A percentile compares a stretch with the other conserved stretches of the same genome.
phyloP scores from a whole-genome alignment of 2,113 vertebrate species.

The Gobius niger region DNA sequence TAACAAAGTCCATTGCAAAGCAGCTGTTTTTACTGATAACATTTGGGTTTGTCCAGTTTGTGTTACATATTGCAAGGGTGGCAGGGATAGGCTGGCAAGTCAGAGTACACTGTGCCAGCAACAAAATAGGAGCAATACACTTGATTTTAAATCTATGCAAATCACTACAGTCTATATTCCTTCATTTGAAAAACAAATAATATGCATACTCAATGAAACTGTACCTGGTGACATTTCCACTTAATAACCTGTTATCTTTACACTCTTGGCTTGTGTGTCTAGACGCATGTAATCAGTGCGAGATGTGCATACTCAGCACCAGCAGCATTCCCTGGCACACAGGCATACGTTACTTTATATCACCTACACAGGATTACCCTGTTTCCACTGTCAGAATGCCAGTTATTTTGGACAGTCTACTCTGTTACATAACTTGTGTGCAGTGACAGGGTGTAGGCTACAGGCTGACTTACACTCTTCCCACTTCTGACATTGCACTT shows the following conservation, averaged over 20 bases:
- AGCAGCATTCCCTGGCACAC: not conserved
- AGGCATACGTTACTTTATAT: too few species aligned
- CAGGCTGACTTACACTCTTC: slow-evolving; percentile 42
- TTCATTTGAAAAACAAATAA: not conserved
- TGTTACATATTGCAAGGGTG: too few species aligned
- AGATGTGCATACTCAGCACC: not conserved
- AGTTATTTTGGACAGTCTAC: slow-evolving; percentile 17
- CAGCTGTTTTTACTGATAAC: not conserved
- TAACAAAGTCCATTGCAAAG: not conserved
- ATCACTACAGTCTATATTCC: not conserved
- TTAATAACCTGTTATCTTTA: slow-evolving; percentile 2
- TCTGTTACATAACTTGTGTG: slow-evolving; percentile 36
- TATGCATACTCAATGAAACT: not conserved
- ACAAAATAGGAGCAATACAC: too few species aligned
- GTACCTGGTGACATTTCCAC: not conserved
- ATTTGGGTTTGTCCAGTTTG: not conserved
- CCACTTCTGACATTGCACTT: slow-evolving; percentile 17
- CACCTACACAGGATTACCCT: not conserved
- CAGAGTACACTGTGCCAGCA: too few species aligned
- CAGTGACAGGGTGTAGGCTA: slow-evolving; percentile 28
- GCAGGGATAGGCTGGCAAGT: too few species aligned
- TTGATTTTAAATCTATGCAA: too few species aligned
- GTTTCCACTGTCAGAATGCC: not conserved
- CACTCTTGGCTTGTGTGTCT: not conserved
- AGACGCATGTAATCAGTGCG: not conserved